Evolutionary conservation across 2,113 vertebrate species (phyloP).

Genomic region (Pteropus alecto): DNA sequence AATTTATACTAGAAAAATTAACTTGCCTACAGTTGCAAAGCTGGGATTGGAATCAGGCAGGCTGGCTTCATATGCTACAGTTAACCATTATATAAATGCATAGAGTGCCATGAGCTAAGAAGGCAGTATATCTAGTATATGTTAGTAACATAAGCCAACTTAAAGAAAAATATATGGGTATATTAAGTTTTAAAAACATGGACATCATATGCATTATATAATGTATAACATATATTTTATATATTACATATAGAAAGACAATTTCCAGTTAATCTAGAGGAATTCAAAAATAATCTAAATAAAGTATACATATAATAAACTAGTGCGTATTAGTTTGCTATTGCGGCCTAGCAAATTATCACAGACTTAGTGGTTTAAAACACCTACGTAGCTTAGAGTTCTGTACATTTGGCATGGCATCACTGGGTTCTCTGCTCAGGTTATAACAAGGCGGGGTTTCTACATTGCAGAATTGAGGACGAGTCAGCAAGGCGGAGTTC

Average conservation of each 20-base stretch:
- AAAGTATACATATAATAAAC: not conserved
- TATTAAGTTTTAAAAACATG: not conserved
- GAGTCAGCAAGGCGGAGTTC: not conserved
- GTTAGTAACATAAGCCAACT: not conserved
- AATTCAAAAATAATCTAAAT: not conserved
- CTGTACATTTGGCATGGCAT: fast-evolving
- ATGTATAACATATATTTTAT: not conserved
- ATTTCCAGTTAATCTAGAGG: not conserved
- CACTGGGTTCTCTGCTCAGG: not conserved
- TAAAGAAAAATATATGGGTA: not conserved
- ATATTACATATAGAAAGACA: not conserved
- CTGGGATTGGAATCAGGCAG: not conserved
- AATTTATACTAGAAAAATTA: not conserved
- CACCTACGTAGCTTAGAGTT: not conserved
- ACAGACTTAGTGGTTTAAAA: not conserved
- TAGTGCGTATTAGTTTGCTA: not conserved
- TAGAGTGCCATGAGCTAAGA: not conserved
- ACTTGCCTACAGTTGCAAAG: not conserved
- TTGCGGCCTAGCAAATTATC: not conserved
- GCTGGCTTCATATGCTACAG: too few relatives aligned
- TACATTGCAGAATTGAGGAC: not conserved
- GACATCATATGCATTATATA: not conserved
- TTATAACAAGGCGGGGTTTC: not conserved
- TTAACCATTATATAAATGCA: not conserved
- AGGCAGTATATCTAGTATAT: not conserved